Base-by-base conservation (phyloP, 2,113 vertebrate species). In the Cololabis saira region DNA sequence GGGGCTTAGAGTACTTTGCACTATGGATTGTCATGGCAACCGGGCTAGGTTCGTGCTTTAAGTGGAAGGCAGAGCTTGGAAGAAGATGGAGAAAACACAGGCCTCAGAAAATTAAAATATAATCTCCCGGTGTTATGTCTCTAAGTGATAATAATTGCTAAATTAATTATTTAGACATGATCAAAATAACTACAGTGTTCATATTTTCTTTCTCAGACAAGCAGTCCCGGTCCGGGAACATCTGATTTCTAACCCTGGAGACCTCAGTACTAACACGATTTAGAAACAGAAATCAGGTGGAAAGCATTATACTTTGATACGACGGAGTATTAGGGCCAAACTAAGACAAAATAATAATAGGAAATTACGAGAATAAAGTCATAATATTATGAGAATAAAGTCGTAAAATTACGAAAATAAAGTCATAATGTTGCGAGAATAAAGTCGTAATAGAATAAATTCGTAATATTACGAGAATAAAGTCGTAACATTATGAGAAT, bases 21-120 rank as follows among this genome's bases (percentile, higher is more conserved):
- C 70, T 78, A 81, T 84, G 80, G 78, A 90, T 86, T 68, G 86
- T 87, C 89, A 91, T 91, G 78, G 86, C 85, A 90, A 91, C 87
- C 74, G 71, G 78, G 67, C 63, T 71, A 71, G 80, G 82, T 77
- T 87, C n/a, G 43, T 42, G 42, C 74, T 82, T 79, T 65, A 80
- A 80, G 80, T 56, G 57, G 14, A 74, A 53, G 44, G 60, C 54
- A 71, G 58, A 42, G 50, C 62, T n/a, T n/a, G 12, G 52, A 55
- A 44, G 54, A 69, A 48, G 55, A 59, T 33, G 18, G 12, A 42
- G 21, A 42, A 75, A 69, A 76, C 33, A 33, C n/a, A 42, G 33
- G 3, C 43, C 30, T 66, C 21, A 1, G 30, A 41, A 60, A 66
- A 72, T 66, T 76, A 3, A 71, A 65, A 72, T 61, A 62, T 71